phyloP scores from a whole-genome alignment of 2,113 vertebrate species.

The Pterocles gutturalis region DNA sequence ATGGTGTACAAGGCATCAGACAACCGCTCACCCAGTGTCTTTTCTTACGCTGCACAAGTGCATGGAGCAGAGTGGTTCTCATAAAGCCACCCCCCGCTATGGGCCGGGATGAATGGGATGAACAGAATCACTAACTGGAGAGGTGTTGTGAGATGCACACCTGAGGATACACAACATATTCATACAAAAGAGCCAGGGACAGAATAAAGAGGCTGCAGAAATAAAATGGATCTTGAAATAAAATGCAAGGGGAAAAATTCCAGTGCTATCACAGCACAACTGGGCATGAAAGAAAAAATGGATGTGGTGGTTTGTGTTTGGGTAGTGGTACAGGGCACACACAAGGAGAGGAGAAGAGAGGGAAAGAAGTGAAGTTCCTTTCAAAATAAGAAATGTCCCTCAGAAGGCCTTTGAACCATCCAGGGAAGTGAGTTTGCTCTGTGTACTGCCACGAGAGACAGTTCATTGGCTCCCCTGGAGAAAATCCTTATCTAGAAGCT shows the following conservation, averaged over 20 bases:
- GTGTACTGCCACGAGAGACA: neutral
- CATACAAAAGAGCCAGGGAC: neutral
- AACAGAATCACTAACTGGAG: neutral
- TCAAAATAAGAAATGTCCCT: neutral
- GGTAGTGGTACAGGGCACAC: neutral
- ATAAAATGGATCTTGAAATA: neutral
- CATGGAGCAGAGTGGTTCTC: neutral
- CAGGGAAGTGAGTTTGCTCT: neutral
- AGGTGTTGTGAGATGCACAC: neutral
- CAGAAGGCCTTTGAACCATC: neutral
- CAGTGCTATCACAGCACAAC: neutral
- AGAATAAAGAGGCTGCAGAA: neutral
- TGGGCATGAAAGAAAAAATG: neutral
- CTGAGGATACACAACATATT: neutral
- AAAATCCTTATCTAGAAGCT: neutral
- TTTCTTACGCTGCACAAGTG: neutral
- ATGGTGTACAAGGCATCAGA: neutral
- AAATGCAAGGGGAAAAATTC: neutral
- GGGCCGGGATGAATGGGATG: rapidly evolving
- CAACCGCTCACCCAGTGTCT: neutral
- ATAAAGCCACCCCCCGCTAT: neutral
- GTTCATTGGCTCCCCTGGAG: neutral
- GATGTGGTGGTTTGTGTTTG: neutral
- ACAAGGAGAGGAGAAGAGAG: neutral
- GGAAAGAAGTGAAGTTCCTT: neutral